Base-by-base conservation (phyloP, 2,113 vertebrate genomes). In the Hippocampus comes region DNA sequence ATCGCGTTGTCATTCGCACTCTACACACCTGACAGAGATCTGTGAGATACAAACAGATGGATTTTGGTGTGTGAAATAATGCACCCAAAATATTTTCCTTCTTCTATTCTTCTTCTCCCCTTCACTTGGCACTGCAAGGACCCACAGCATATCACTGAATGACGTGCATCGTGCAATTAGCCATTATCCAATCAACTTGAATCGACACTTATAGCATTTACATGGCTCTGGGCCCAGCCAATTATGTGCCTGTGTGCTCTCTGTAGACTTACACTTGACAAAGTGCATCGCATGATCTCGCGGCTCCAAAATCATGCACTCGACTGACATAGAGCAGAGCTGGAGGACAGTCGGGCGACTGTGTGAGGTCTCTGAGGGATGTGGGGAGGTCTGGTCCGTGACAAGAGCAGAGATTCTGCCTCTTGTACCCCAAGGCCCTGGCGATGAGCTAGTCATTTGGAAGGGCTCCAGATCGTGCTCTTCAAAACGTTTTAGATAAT, bases 401-500 rank as follows among this genome's bases (percentile, higher is more conserved):
- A 78, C 75, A 84, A 69, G 79, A 61, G 79, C 25, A 38, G 76
- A 72, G 71, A 85, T 81, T 38, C 61, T 72, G 68, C 78, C 74
- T 77, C 77, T 81, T 65, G 70, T 77, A 76, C 77, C 78, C 74
- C 9, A 63, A 76, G 89, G 83, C 72, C 72, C 71, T 86, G 83
- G 91, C 80, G 71, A 78, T 87, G 75, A 79, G 82, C 89, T 87
- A 85, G 88, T 91, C 86, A 86, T 88, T 91, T 91, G 92, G 89
- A 93, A 90, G 74, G 85, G 73, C 84, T 87, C 88, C 88, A 91
- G 91, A 92, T 88, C 85, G 79, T 86, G 84, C 89, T 90, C 87
- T 91, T 91, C 84, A 88, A 89, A 91, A 82, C 77, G 81, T 84
- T 86, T 89, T 71, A 81, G 87, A 88, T 90, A 88, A 90, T 89